These are phyloP conservation scores for Nymphicus hollandicus DNA, from an alignment of 2,113 vertebrate species.

Conservation along the genomic window DNA sequence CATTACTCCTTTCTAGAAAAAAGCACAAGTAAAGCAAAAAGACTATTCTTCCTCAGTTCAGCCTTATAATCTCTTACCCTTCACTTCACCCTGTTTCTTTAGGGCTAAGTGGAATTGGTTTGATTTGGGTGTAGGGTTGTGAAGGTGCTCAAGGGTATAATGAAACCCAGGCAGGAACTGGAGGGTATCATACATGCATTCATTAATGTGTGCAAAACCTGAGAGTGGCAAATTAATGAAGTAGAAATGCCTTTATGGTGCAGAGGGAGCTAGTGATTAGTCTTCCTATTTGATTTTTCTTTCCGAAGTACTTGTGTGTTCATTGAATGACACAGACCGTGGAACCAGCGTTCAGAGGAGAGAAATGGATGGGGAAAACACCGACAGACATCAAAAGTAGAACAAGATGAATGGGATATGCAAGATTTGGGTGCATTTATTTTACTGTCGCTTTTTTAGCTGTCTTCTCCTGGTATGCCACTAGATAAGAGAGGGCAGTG, in stretches of 20 bases:
- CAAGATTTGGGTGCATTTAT: background rate
- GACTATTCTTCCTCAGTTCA: background rate
- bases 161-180: background rate
- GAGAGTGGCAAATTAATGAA: background rate
- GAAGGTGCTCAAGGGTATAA: too few species aligned
- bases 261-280: background rate
- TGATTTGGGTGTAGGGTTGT: background rate
- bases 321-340: background rate
- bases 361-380: background rate
- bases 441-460: background rate
- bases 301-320: background rate
- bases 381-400: background rate
- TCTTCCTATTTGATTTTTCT: background rate
- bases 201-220: background rate
- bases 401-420: background rate
- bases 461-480: background rate
- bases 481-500: background rate
- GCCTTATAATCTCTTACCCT: background rate
- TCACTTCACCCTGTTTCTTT: background rate
- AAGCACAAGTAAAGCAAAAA: background rate
- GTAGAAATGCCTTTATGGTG: background rate
- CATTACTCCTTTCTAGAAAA: background rate
- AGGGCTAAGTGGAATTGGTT: background rate
- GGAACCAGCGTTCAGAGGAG: background rate
- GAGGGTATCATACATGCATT: background rate